Evolutionary conservation across 2,888 invertebrate genomes (phyloP).

Genomic region (Nipponacmea schrenckii): DNA sequence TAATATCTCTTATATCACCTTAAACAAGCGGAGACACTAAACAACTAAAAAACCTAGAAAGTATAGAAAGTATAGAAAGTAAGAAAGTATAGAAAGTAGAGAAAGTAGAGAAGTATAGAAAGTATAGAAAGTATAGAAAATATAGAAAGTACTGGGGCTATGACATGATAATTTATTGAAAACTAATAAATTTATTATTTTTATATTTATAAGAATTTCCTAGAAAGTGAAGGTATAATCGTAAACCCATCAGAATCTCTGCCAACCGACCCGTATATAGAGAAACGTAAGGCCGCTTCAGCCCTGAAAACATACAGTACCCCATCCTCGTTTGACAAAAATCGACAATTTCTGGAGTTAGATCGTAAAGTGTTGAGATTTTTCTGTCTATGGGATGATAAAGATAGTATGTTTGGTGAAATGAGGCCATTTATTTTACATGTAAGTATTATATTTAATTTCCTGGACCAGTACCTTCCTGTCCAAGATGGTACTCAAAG

Average conservation of each 20-base stretch:
- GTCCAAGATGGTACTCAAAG: background rate
- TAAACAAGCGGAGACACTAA: too few relatives aligned
- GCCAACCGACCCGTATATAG: conserved; percentile 78
- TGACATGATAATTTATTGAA: too few relatives aligned
- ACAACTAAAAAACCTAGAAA: too few relatives aligned
- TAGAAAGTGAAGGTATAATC: conserved; percentile 84
- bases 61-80: too few relatives aligned
- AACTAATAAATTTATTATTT: background rate
- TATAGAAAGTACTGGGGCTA: too few relatives aligned
- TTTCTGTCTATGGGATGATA: conserved; percentile 71
- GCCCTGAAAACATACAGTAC: conserved; percentile 62
- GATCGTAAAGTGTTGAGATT: conserved; percentile 80
- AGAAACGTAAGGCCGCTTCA: conserved; percentile 53
- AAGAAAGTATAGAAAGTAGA: too few relatives aligned
- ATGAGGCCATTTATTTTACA: conserved; percentile 75
- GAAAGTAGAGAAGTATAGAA: too few relatives aligned
- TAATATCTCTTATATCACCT: too few relatives aligned
- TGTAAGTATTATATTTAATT: conserved; percentile 47
- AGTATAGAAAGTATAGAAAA: too few relatives aligned
- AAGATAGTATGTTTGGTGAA: conserved; percentile 69
- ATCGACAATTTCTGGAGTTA: conserved; percentile 80
- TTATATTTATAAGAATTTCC: conserved; percentile 76
- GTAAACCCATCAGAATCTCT: conserved; percentile 77
- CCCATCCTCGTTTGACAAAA: conserved; percentile 71
- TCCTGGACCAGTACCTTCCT: too few relatives aligned